Evolutionary conservation across 2,797 vertebrate genomes (phyloP).

Genomic region (Acipenser oxyrinchus): DNA sequence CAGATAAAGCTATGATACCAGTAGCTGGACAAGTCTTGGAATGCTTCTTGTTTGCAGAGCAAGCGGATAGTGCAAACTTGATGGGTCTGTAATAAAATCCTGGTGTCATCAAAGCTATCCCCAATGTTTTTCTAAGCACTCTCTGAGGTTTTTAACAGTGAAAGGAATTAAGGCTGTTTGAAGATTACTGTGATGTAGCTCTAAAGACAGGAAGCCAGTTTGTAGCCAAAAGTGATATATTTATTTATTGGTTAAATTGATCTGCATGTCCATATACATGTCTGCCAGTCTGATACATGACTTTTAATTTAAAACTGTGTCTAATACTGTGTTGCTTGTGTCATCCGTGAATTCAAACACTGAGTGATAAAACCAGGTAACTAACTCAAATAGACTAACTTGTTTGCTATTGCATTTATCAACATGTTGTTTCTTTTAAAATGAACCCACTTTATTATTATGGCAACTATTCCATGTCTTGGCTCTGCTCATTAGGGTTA

Average conservation of each 20-base stretch:
- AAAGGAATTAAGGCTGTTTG: conserved; percentile 37
- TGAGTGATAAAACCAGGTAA: too few relatives aligned
- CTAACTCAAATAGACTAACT: too few relatives aligned
- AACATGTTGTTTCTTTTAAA: too few relatives aligned
- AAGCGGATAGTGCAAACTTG: conserved; percentile 18
- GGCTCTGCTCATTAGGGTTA: too few relatives aligned
- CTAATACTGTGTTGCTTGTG: not conserved
- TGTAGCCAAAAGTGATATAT: conserved; percentile 41
- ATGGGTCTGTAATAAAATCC: conserved; percentile 26
- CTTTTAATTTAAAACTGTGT: not conserved
- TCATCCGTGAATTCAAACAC: too few relatives aligned
- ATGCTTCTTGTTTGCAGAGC: conserved; percentile 26
- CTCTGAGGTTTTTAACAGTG: conserved; percentile 37
- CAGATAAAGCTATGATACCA: conserved; percentile 28
- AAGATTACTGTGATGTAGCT: conserved; percentile 30
- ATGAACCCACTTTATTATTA: too few relatives aligned
- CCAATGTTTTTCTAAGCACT: conserved; percentile 43
- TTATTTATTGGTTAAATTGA: conserved; percentile 1
- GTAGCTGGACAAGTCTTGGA: conserved; percentile 25
- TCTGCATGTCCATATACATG: not conserved
- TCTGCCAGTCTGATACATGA: not conserved
- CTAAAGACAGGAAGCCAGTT: conserved; percentile 36
- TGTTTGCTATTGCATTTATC: too few relatives aligned
- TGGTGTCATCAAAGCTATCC: conserved; percentile 39
- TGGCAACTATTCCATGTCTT: too few relatives aligned